A percentile compares a stretch with the other conserved stretches of the same genome.
Evolutionary conservation across 2,797 vertebrate genomes (phyloP).

Genomic region (Tarsius wallacei): DNA sequence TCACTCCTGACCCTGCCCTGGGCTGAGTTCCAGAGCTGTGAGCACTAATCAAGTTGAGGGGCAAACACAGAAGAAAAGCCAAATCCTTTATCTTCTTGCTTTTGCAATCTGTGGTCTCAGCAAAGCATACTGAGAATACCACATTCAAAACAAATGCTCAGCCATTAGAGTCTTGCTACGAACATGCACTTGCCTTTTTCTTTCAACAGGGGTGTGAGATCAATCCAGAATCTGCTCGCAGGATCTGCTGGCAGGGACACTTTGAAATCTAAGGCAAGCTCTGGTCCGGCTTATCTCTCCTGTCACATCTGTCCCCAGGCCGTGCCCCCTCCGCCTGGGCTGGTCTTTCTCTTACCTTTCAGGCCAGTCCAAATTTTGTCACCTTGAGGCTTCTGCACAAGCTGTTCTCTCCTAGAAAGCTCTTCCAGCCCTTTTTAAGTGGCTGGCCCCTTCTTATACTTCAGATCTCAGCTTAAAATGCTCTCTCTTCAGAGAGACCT

Average conservation of each 20-base stretch:
- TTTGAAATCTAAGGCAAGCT: background rate
- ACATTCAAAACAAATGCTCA: background rate
- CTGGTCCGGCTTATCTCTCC: background rate
- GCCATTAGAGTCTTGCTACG: background rate
- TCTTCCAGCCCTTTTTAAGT: background rate
- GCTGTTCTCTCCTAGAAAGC: background rate
- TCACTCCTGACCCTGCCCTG: background rate
- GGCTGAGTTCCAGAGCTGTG: background rate
- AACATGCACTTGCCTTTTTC: background rate
- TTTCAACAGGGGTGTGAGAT: background rate
- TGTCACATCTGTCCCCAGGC: background rate
- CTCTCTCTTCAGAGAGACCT: background rate
- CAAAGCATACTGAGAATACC: background rate
- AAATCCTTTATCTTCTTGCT: background rate
- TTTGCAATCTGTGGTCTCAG: background rate
- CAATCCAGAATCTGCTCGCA: background rate
- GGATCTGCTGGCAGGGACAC: background rate
- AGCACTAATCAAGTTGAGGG: background rate
- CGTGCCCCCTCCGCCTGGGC: rapidly evolving
- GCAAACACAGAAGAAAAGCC: background rate
- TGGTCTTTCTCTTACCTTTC: background rate
- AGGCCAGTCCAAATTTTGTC: background rate
- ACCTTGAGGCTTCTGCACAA: background rate
- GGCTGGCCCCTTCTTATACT: background rate
- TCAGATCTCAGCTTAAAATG: background rate